A percentile compares a stretch with the other conserved stretches of the same genome.
These are phyloP conservation scores for Dolichoris vasculosae DNA, from an alignment of 1,140 invertebrate species.

Conservation along the genomic window DNA sequence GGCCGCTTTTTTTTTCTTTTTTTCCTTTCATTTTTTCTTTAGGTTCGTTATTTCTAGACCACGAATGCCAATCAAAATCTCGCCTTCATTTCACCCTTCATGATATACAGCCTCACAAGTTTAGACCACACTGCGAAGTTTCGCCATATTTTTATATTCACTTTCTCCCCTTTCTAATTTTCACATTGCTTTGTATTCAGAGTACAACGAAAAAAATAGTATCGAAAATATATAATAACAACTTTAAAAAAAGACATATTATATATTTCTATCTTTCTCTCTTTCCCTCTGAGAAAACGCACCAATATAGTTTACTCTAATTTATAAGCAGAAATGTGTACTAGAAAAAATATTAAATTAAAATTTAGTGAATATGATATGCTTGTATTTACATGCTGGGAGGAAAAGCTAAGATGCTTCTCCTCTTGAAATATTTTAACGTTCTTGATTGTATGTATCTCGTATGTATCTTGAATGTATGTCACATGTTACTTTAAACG, in stretches of 20 bases:
- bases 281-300: background rate
- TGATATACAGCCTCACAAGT: background rate
- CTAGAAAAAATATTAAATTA: constrained; percentile 12
- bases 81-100: background rate
- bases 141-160: constrained; percentile 15
- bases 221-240: background rate
- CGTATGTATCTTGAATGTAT: no score
- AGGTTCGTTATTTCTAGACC: background rate
- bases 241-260: background rate
- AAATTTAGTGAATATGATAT: constrained; percentile 15
- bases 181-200: background rate
- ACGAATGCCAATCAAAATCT: constrained; percentile 30
- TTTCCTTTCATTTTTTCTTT: background rate
- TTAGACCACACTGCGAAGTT: background rate
- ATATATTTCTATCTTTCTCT: background rate
- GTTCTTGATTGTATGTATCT: background rate
- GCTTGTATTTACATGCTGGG: background rate
- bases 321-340: background rate
- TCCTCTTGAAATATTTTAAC: background rate
- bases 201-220: background rate
- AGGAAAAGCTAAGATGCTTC: background rate
- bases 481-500: background rate
- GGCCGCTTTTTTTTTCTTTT: background rate
- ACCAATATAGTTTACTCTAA: background rate
- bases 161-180: background rate